These are phyloP conservation scores for Pilophorus perplexus DNA, from an alignment of 2,888 invertebrate genomes.

Conservation along the genomic window DNA sequence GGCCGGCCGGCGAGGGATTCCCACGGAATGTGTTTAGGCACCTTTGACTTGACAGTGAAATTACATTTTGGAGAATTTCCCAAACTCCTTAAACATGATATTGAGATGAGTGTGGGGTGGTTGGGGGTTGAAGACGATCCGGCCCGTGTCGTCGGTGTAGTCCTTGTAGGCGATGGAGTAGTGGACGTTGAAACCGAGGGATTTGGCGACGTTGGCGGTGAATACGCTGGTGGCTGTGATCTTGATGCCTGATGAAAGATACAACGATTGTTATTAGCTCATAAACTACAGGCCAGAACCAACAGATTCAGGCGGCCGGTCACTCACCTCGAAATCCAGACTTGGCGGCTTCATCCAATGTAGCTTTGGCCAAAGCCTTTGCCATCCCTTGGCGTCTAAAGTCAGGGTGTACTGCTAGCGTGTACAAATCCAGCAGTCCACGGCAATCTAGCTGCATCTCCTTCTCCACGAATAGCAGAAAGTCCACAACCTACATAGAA, in stretches of 20 bases:
- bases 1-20: no score
- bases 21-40: no score
- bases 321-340: no score
- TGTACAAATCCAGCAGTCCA: conserved; percentile 28
- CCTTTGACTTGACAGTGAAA: no score
- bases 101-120: conserved; percentile 19
- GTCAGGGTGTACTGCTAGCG: conserved; percentile 27
- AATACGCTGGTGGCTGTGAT: conserved; percentile 30
- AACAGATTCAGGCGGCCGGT: no score
- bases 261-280: no score
- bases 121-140: conserved; percentile 21
- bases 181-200: conserved; percentile 16
- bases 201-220: conserved; percentile 16
- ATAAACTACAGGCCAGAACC: no score
- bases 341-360: no score
- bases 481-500: conserved; percentile 11
- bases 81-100: conserved; percentile 39
- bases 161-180: conserved; percentile 28
- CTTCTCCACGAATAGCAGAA: conserved; percentile 18
- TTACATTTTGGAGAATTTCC: background rate
- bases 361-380: conserved; percentile 26
- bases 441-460: background rate
- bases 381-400: conserved; percentile 38
- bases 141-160: conserved; percentile 18
- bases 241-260: no score